phyloP scores from a whole-genome alignment of 2,113 vertebrate species.

The Grammomys dolichurus region DNA sequence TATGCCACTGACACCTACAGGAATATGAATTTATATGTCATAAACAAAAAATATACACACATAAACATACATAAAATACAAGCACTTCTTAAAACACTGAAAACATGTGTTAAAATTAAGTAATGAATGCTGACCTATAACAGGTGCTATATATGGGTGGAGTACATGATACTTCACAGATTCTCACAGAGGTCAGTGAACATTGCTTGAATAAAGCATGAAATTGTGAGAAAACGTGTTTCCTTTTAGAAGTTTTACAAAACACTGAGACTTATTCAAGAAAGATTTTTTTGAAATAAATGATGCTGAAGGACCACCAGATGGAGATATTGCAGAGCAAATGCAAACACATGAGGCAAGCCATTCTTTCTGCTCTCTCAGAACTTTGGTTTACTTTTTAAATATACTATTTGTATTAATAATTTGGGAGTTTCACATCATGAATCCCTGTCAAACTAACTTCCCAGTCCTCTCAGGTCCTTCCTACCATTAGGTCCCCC shows the following conservation, averaged over 20 bases:
- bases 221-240: background rate
- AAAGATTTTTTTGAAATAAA: background rate
- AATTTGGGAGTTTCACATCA: background rate
- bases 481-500: too few species aligned
- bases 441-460: background rate
- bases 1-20: background rate
- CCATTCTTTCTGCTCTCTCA: constrained; percentile 1
- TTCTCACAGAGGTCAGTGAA: background rate
- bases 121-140: background rate
- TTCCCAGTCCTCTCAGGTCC: background rate
- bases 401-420: background rate
- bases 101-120: background rate
- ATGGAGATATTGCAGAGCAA: constrained; percentile 27
- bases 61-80: background rate
- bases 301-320: background rate
- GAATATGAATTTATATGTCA: background rate
- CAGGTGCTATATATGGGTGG: background rate
- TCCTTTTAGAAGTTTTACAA: background rate
- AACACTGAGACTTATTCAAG: background rate
- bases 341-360: background rate
- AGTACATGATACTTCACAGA: background rate
- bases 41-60: background rate
- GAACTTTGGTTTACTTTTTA: background rate
- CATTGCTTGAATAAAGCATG: background rate
- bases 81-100: too few species aligned